Base-by-base conservation (phyloP, 2,113 vertebrate species). In the Mungos mungo region DNA sequence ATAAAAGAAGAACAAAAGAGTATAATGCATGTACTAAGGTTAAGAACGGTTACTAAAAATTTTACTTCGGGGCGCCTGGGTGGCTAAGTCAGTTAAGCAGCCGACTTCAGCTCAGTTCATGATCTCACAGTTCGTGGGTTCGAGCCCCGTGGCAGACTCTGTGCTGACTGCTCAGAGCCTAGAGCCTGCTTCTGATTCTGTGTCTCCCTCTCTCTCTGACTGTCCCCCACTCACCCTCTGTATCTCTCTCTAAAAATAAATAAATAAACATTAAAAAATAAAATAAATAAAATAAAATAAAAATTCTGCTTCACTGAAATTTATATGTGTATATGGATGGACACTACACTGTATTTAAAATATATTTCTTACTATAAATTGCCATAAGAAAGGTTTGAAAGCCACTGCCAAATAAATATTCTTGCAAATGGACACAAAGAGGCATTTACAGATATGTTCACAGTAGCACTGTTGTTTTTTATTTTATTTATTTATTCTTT, bases 381-480 rank as follows among this genome's bases (percentile, higher is more conserved):
- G 21, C 47, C 10, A 50, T 87, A 68, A 92, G 87, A 81, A 88
- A 38, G 57, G n/a, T 84, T 63, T 96, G n/a, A 86, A 94, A 94
- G 72, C 23, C 54, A 87, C 45, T 60, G 19, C 38, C 74, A 57
- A 87, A 74, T 7, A 92, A 92, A 66, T 57, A 96, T 60, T 81
- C 35, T 76, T 50, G 19, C 52, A 66, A 50, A 38, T 60, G 11
- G 57, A 19, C 31, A 87, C 41, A 72, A 63, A 86, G 14, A 93
- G 29, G 79, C 10, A 90, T 91, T 84, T 76, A 63, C 38, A 93
- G 38, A 60, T 52, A 79, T 63, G 45, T 41, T 96, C 33, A 94
- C 25, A 66, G 57, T 81, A 74, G 19, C 47, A 47, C 29, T 47
- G 8, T 66, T 21, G 29, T 45, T 47, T 76, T 38, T 38, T 38